These are phyloP conservation scores for Polydrusus tereticollis DNA, from an alignment of 2,888 invertebrate genomes.

Conservation along the genomic window DNA sequence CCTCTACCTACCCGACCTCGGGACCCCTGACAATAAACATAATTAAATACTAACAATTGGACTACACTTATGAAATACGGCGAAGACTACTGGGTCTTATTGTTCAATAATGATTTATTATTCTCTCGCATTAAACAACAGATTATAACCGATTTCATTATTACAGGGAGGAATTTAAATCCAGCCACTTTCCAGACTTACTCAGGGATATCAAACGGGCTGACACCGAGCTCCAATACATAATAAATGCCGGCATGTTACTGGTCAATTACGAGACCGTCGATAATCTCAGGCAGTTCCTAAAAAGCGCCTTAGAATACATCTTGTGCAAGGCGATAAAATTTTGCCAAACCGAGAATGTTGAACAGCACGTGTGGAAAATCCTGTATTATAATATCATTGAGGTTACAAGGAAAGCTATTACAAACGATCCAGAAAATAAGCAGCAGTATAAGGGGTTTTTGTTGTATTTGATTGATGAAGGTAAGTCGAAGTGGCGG, in stretches of 20 bases:
- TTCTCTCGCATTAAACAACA: background rate
- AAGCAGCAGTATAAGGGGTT: conserved; percentile 76
- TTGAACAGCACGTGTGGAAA: conserved; percentile 94
- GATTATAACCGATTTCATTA: no score
- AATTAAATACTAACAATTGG: no score
- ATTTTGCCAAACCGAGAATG: conserved; percentile 87
- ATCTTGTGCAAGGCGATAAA: conserved; percentile 84
- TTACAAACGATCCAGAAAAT: conserved; percentile 73
- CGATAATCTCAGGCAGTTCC: conserved; percentile 72
- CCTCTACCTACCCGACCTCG: no score
- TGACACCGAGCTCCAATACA: conserved; percentile 77
- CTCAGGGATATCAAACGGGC: conserved; percentile 77
- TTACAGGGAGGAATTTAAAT: conserved; percentile 71
- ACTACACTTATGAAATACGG: no score
- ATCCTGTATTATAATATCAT: conserved; percentile 90
- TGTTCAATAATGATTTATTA: no score
- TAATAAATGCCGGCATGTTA: conserved; percentile 73
- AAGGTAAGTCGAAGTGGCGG: conserved; percentile 67
- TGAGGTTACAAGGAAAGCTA: conserved; percentile 82
- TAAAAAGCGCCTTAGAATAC: conserved; percentile 77
- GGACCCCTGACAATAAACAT: no score
- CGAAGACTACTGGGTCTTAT: no score
- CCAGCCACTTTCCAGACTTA: conserved; percentile 73
- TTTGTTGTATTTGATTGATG: conserved; percentile 80
- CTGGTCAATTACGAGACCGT: conserved; percentile 77